Evolutionary conservation across 2,797 vertebrate species (phyloP), one percentile per base, ranked within the genome.

Genomic region (Sebastes reedi): DNA sequence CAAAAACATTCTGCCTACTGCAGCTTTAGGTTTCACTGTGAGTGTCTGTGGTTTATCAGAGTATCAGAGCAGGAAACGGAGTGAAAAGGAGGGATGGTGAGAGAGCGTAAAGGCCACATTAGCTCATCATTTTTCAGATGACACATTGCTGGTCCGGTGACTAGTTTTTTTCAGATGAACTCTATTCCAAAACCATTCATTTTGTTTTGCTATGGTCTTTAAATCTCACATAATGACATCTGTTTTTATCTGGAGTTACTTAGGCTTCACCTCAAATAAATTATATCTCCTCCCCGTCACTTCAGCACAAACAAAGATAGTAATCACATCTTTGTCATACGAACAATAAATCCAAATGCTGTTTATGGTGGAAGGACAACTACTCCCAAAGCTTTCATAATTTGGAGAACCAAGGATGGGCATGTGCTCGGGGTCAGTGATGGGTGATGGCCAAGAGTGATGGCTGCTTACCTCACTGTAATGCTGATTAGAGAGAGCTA

Each of bases 1-100:
- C 46, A 20, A 50, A 46, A 4, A 50, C 8, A 50, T 50, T 9
- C 46, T 20, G 46, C 46, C 46, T 50, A 50, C 18, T 20, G 46
- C 46, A 50, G 42, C 42, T 18, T 46, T 46, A 46, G 2, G 58
- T 88, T 87, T 83, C 59, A 69, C 74, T 81, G 64, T 16, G 39
- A 4, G 13, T 12, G 76, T 86, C 75, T 84, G 77, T 60, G 46
- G 18, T 59, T 5, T 54, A 8, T 77, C 70, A 71, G 39, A 62
- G 34, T 68, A 66, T 75, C 20, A 25, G 42, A 50, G 58, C 36
- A 77, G 59, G 67, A 80, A 80, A 79, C 2, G 1, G 14, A 62
- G 55, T 39, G 27, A 79, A 22, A 66, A 30, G 32, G 62, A 79
- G 16, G 6, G 56, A 36, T 14, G 18, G n/a, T 16, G n/a, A 50